Evolutionary conservation across 2,888 invertebrate genomes (phyloP), one percentile per base, ranked within the genome.

Genomic region (Thymelicus lineola): DNA sequence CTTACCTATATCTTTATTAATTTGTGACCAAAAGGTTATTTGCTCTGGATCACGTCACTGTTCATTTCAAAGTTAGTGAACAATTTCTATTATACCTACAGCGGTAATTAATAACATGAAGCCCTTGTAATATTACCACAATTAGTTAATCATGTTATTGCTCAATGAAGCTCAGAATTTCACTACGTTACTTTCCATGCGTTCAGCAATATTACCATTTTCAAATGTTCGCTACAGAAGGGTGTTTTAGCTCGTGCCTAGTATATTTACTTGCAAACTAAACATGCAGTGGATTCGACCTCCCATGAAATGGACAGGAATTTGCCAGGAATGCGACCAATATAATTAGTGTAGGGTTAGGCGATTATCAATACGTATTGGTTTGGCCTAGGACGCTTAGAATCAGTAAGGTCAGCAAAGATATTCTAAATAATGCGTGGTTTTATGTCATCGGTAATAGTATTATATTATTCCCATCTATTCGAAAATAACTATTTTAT

Each of bases 281-380:
- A 65, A 15, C 14, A 0, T 15, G 73, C 65, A 75, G 71, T 75
- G 73, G 64, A 75, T 76, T 74, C 72, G 6, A n/a, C 3, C 6
- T 5, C n/a, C 9, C 35, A 14, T 53, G 7, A 28, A 28, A 76
- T 66, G 1, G 9, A 55, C 67, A 62, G 15, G 61, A 68, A 68
- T 68, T 42, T 68, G 14, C n/a, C 17, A 15, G 46, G 55, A 68
- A 68, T 68, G 62, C 48, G 42, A 46, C 55, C 57, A 62, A 68
- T 68, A 59, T 72, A 74, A 73, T 71, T 66, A 71, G 76, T 71
- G 48, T 78, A 77, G 79, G 78, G 80, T 76, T 76, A 78, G 78
- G 75, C 76, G 81, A 80, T 80, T 81, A 82, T 83, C 83, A 81
- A 86, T 83, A 85, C 81, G 79, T 79, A 82, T 80, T 80, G 80